Evolutionary conservation across 2,797 vertebrate species (phyloP), one percentile per base, ranked within the genome.

Genomic region (Anguilla obscura): DNA sequence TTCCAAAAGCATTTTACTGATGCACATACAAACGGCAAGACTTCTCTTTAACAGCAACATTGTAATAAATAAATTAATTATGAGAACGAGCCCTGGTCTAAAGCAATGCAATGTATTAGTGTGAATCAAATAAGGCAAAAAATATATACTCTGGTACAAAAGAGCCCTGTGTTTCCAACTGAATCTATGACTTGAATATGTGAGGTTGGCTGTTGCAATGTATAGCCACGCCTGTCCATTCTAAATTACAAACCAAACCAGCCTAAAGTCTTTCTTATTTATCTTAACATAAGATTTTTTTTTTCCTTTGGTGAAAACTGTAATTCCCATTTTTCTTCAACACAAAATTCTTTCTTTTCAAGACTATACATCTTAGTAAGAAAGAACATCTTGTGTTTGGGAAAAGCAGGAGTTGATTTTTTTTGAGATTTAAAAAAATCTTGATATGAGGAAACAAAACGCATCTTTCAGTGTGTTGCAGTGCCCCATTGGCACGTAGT

Each of bases 1-100:
- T 86, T 84, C 52, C 83, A 88, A 88, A 88, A 83, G 45, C 56
- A 10, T 88, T 86, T 88, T 88, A 86, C 27, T 86, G 50, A 58
- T 54, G 60, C 18, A 79, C 45, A 76, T 85, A 79, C 69, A 52
- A 86, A 86, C 33, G 8, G 16, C 52, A 56, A 66, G 58, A 86
- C 45, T 63, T 85, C 33, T 36, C 33, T 84, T 86, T 76, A 45
- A 86, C 79, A 58, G 48, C 24, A 27, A 74, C 30, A 54, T 54
- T 79, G 40, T 52, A 79, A 85, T 88, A 87, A 85, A 88, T 87
- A 87, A 30, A 30, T 85, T 54, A 89, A 86, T 89, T 84, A 86
- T 52, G 80, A 86, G 50, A 74, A 82, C 18, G 18, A 66, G 33
- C 24, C 27, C 52, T 76, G 82, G 14, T 56, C 87, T 88, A 85